A percentile compares a stretch with the other conserved stretches of the same genome.
Conservation (phyloP, 2,797 vertebrate species). For the Nasua narica region DNA sequence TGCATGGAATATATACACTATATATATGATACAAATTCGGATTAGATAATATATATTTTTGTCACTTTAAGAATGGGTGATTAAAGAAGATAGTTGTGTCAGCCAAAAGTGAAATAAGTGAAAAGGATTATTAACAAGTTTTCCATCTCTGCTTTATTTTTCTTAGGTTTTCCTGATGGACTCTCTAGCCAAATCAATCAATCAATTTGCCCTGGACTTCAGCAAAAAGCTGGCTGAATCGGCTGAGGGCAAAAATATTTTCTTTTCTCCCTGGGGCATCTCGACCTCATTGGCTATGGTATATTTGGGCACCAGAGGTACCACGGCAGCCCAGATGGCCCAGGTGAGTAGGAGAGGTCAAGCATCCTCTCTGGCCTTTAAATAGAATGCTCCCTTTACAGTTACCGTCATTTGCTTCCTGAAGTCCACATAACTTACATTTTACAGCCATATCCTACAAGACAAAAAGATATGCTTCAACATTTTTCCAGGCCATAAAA, state of each 20-base stretch:
- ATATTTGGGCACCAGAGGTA: conserved; percentile 73
- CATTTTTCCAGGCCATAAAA: neutral
- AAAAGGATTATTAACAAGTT: neutral
- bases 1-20: neutral
- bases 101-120: neutral
- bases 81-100: neutral
- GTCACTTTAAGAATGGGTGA: neutral
- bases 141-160: conserved; percentile 29
- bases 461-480: neutral
- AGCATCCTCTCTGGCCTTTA: neutral
- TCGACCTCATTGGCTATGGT: conserved; percentile 81
- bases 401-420: neutral
- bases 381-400: neutral
- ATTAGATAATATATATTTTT: neutral
- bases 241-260: conserved; percentile 77
- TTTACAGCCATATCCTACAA: neutral
- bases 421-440: neutral
- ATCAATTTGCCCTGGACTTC: conserved; percentile 82
- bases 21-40: neutral
- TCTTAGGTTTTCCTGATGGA: conserved; percentile 77
- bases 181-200: conserved; percentile 75
- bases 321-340: conserved; percentile 78
- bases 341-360: conserved; percentile 66
- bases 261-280: conserved; percentile 81
- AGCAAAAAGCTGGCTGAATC: conserved; percentile 80